phyloP scores from a whole-genome alignment of 1,140 invertebrate species.

The Ruditapes philippinarum region DNA sequence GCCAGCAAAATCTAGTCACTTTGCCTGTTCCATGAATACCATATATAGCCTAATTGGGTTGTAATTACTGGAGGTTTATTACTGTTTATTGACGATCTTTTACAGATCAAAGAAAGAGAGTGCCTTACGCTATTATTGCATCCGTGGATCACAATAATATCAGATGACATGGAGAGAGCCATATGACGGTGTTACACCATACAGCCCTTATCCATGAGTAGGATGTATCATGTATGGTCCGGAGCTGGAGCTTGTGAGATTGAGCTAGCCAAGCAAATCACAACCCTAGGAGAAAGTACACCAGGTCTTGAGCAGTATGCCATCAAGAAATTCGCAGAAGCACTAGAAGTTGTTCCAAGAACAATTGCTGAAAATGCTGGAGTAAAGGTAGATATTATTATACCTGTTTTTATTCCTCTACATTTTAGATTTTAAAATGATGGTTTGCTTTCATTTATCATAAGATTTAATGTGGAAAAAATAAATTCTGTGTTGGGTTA shows the following conservation, averaged over 20 bases:
- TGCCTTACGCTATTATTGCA: constrained; percentile 96
- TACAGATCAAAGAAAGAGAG: constrained; percentile 90
- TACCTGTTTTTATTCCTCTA: too few relatives aligned
- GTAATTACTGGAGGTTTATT: too few relatives aligned
- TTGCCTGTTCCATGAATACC: too few relatives aligned
- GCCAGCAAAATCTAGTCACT: too few relatives aligned
- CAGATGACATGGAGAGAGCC: constrained; percentile 99
- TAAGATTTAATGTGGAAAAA: too few relatives aligned
- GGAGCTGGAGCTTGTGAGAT: constrained; percentile 98
- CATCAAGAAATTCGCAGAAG: constrained; percentile 97
- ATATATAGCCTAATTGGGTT: too few relatives aligned
- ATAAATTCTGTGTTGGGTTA: too few relatives aligned
- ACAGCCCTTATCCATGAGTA: constrained; percentile 90
- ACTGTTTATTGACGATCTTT: too few relatives aligned
- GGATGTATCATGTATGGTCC: constrained; percentile 94
- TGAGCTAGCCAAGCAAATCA: constrained; percentile 95
- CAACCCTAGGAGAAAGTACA: constrained; percentile 93
- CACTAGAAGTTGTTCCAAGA: constrained; percentile 96
- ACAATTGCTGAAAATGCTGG: constrained; percentile 98
- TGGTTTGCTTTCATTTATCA: too few relatives aligned
- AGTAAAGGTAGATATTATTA: constrained; percentile 91
- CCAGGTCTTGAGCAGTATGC: constrained; percentile 99
- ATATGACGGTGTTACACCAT: constrained; percentile 99
- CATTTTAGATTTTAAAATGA: too few relatives aligned
- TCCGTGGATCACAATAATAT: constrained; percentile 99